A percentile compares a stretch with the other conserved stretches of the same genome.
Conservation (phyloP, 92 coral and sea anemone genomes). For the Micromussa lordhowensis region DNA sequence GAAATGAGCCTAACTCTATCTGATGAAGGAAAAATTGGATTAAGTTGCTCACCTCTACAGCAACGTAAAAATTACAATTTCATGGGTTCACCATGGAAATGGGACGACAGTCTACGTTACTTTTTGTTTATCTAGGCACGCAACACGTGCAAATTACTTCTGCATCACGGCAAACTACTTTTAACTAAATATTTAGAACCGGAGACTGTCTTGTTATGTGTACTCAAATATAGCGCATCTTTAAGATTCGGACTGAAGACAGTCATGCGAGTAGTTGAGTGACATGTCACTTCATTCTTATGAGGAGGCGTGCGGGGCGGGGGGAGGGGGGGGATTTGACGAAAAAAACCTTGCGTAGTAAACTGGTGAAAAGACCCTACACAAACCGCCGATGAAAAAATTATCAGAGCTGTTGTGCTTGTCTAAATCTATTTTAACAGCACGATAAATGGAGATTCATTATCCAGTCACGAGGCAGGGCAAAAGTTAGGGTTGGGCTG, state of each 20-base stretch:
- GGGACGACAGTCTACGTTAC: background rate
- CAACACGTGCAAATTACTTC: background rate
- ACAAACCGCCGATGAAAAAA: background rate
- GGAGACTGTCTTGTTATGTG: background rate
- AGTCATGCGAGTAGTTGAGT: background rate
- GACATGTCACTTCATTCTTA: background rate
- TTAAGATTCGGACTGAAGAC: background rate
- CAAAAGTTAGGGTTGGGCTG: background rate
- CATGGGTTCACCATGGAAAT: background rate
- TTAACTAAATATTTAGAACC: background rate
- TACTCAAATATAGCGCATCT: background rate
- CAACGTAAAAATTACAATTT: background rate
- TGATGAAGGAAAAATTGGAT: background rate
- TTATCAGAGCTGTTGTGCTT: background rate
- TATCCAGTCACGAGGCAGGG: background rate
- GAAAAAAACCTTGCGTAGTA: background rate
- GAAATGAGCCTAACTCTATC: background rate
- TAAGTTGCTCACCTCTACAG: background rate
- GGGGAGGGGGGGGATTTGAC: background rate
- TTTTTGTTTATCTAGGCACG: background rate
- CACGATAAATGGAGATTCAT: background rate
- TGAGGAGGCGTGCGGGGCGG: background rate
- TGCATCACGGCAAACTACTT: background rate
- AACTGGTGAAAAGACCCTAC: background rate
- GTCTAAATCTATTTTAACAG: background rate